Percentiles rank a stretch among this genome's conserved stretches.
phyloP scores from a whole-genome alignment of 2,113 vertebrate genomes.

The Pipra filicauda region DNA sequence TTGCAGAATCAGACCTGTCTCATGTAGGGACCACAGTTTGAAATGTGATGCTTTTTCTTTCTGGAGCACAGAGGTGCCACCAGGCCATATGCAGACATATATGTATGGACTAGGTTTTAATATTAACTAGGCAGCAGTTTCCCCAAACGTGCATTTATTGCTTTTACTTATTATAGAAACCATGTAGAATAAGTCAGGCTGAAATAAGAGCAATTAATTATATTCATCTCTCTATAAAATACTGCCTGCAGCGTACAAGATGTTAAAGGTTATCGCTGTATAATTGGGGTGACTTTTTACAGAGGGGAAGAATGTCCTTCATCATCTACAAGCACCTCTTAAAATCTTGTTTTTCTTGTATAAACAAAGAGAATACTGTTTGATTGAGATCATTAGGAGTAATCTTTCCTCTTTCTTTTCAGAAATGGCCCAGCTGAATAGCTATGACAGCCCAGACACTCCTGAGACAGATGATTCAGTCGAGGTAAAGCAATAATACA shows the following conservation, averaged over 20 bases:
- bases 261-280: constrained; percentile 35
- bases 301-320: background rate
- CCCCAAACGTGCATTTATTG: background rate
- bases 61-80: background rate
- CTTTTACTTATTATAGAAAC: constrained; percentile 11
- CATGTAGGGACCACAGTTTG: background rate
- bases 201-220: constrained; percentile 27
- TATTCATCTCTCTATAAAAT: background rate
- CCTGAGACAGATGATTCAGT: constrained; percentile 92
- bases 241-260: background rate
- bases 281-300: constrained; percentile 30
- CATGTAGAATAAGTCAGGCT: background rate
- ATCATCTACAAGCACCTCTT: background rate
- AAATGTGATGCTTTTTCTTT: background rate
- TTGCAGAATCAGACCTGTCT: background rate
- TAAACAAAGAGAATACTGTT: constrained; percentile 54
- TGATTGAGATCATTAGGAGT: constrained; percentile 58
- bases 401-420: constrained; percentile 58
- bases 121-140: background rate
- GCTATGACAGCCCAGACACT: constrained; percentile 92
- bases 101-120: background rate
- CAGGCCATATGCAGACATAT: background rate
- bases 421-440: constrained; percentile 98
- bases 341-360: constrained; percentile 33
- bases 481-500: constrained; percentile 79